These are phyloP conservation scores for Drosophila pectinifera DNA, from an alignment of 1,140 invertebrate species.

Conservation along the genomic window DNA sequence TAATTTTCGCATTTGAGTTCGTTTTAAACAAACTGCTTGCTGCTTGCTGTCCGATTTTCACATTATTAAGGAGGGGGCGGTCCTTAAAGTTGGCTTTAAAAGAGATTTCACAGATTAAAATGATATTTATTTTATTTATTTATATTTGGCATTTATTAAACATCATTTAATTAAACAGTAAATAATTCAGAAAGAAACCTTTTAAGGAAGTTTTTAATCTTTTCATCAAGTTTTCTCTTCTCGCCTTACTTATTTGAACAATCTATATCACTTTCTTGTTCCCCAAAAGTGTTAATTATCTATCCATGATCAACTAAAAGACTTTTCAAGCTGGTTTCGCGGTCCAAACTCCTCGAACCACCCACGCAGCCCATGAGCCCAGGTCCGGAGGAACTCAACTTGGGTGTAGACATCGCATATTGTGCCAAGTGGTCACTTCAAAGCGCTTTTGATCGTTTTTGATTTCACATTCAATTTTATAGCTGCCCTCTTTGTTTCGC, in stretches of 20 bases:
- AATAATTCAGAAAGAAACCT: too few relatives aligned
- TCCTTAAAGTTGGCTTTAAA: not conserved
- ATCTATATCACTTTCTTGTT: not conserved
- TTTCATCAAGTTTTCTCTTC: not conserved
- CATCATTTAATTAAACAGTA: too few relatives aligned
- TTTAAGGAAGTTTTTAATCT: not conserved
- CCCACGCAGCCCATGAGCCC: slow-evolving; percentile 28
- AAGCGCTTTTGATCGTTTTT: slow-evolving; percentile 78
- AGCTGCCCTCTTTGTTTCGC: slow-evolving; percentile 53
- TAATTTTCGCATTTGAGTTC: slow-evolving; percentile 84
- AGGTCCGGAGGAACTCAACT: slow-evolving; percentile 35
- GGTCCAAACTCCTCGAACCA: slow-evolving; percentile 34
- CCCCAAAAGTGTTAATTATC: not conserved
- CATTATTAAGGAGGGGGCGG: slow-evolving; percentile 30
- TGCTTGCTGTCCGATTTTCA: slow-evolving; percentile 49
- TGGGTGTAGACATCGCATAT: slow-evolving; percentile 68
- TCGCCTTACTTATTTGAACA: too few relatives aligned
- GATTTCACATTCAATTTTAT: slow-evolving; percentile 65
- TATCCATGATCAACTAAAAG: not conserved
- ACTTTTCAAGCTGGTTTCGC: not conserved
- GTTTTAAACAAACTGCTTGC: slow-evolving; percentile 63
- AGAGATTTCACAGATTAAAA: not conserved
- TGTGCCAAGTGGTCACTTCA: slow-evolving; percentile 80
- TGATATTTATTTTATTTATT: too few relatives aligned
- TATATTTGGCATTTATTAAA: too few relatives aligned